Evolutionary conservation across 1,140 invertebrate genomes (phyloP).

Genomic region (Neelides sp.): DNA sequence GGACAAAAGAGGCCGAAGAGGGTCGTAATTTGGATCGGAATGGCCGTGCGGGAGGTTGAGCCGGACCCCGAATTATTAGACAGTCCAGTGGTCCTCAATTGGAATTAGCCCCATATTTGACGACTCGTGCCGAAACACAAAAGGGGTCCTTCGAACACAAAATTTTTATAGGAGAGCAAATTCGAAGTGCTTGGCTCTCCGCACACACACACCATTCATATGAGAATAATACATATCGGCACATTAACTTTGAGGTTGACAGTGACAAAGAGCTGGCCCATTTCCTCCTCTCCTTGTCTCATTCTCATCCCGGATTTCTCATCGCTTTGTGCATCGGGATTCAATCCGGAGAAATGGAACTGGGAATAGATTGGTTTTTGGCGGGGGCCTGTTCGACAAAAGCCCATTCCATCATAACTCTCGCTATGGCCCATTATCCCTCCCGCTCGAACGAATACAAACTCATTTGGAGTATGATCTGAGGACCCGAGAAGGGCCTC

Average conservation of each 20-base stretch:
- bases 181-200: no score
- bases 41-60: no score
- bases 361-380: no score
- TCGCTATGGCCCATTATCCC: not conserved
- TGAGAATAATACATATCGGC: conserved; percentile 22
- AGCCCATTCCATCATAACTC: not conserved
- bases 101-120: no score
- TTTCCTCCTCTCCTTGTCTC: conserved; percentile 21
- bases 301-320: conserved; percentile 16
- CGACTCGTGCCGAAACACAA: not conserved
- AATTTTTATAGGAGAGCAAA: no score
- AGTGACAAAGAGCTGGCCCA: conserved; percentile 28
- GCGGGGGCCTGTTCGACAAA: no score
- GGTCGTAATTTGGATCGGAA: no score
- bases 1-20: no score
- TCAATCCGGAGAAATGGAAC: no score
- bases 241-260: conserved; percentile 27
- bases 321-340: not conserved
- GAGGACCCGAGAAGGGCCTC: no score
- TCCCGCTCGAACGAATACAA: not conserved
- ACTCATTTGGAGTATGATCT: not conserved
- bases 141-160: not conserved
- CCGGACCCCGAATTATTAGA: no score
- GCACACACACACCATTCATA: conserved; percentile 9
- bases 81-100: no score